A percentile compares a stretch with the other conserved stretches of the same genome.
Evolutionary conservation across 2,888 invertebrate genomes (phyloP).

Genomic region (Ectemnius cavifrons): DNA sequence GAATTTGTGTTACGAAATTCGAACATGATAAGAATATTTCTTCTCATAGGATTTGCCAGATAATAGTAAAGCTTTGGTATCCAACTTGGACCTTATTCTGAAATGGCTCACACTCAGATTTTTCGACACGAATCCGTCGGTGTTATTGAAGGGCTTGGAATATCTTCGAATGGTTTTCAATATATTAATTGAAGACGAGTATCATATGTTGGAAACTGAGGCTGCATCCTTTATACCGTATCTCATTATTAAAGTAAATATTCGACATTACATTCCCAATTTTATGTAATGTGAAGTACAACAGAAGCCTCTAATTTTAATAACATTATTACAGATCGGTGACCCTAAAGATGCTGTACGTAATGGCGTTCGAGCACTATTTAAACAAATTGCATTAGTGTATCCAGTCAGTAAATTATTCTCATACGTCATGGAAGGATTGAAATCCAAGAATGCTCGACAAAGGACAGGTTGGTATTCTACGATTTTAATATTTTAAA

Average conservation of each 20-base stretch:
- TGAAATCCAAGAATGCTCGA: conserved; percentile 97
- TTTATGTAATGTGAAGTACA: not conserved
- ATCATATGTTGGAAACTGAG: conserved; percentile 93
- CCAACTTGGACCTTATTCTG: conserved; percentile 95
- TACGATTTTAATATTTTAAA: not conserved
- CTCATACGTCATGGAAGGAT: conserved; percentile 94
- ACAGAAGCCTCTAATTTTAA: not conserved
- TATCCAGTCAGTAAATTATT: conserved; percentile 95
- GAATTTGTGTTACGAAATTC: not conserved
- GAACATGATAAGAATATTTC: not conserved
- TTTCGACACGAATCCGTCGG: conserved; percentile 99
- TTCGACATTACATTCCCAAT: not conserved
- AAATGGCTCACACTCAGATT: conserved; percentile 98
- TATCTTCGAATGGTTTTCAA: conserved; percentile 92
- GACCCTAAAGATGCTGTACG: conserved; percentile 97
- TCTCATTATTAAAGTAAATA: conserved; percentile 89
- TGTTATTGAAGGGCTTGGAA: conserved; percentile 96
- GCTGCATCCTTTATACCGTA: conserved; percentile 97
- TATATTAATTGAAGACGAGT: conserved; percentile 87
- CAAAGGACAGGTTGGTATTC: conserved; percentile 88
- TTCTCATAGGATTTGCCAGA: conserved; percentile 83
- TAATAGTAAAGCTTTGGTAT: conserved; percentile 89
- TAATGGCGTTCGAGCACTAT: conserved; percentile 90
- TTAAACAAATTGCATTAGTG: conserved; percentile 90
- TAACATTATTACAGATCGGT: conserved; percentile 83